Evolutionary conservation across 2,888 invertebrate species (phyloP).

Genomic region (Polia nebulosa): DNA sequence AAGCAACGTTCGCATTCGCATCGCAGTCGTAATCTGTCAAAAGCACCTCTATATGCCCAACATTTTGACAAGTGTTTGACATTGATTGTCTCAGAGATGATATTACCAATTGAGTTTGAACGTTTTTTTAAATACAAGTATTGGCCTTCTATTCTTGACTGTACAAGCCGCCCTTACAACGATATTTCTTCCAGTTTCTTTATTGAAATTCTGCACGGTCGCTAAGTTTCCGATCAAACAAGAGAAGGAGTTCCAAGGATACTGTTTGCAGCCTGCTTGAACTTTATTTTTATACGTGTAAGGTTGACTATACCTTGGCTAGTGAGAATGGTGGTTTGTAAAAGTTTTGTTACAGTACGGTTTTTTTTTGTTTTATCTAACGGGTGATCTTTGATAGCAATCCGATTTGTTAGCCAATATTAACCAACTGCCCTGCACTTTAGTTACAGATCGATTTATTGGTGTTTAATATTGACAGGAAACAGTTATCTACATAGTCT

Average conservation of each 20-base stretch:
- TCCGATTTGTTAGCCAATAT: conserved; percentile 13
- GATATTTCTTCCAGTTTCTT: conserved; percentile 84
- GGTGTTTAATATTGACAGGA: not conserved
- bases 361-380: conserved; percentile 64
- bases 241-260: conserved; percentile 56
- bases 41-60: not conserved
- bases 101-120: not conserved
- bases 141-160: not conserved
- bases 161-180: conserved; percentile 70
- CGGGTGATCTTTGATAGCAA: conserved; percentile 50
- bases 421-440: not conserved
- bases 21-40: not conserved
- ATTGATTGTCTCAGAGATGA: not conserved
- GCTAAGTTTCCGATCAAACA: conserved; percentile 78
- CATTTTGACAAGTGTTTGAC: not conserved
- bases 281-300: conserved; percentile 42
- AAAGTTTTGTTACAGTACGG: conserved; percentile 54
- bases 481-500: not conserved
- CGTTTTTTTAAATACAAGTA: not conserved
- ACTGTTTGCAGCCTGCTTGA: conserved; percentile 36
- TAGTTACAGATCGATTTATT: not conserved
- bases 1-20: not conserved
- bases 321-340: not conserved
- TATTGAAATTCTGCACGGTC: conserved; percentile 87
- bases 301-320: conserved; percentile 53